phyloP scores from a whole-genome alignment of 2,888 invertebrate genomes.

The Lottia gigantea region DNA sequence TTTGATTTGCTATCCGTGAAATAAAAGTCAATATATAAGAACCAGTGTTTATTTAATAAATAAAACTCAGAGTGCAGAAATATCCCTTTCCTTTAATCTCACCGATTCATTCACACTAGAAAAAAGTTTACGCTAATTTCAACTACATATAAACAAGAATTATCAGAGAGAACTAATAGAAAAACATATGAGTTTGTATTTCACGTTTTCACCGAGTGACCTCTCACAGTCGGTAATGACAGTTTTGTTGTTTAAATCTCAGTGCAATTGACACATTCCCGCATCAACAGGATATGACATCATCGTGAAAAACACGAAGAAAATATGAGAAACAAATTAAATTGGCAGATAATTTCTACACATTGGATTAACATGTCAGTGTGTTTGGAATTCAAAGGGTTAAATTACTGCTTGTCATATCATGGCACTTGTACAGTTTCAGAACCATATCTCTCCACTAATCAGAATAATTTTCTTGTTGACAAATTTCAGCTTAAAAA shows the following conservation, averaged over 20 bases:
- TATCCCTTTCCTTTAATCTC: neutral
- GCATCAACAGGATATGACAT: conserved; percentile 1
- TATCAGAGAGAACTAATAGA: neutral
- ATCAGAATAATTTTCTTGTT: too few relatives aligned
- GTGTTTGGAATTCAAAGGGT: neutral
- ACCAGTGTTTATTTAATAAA: neutral
- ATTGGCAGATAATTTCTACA: neutral
- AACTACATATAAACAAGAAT: neutral
- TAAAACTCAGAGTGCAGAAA: neutral
- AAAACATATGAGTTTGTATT: neutral
- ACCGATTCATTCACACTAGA: neutral
- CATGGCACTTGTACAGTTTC: neutral
- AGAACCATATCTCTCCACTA: too few relatives aligned
- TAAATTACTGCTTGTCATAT: neutral
- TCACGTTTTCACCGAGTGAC: neutral
- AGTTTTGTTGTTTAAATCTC: neutral
- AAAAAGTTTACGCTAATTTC: conserved; percentile 6
- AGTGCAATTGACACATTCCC: conserved; percentile 1
- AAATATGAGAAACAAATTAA: neutral
- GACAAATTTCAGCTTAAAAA: too few relatives aligned
- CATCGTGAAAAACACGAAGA: neutral
- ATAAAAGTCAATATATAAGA: too few relatives aligned
- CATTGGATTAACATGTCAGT: neutral
- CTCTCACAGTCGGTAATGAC: neutral
- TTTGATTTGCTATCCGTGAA: too few relatives aligned